phyloP scores from a whole-genome alignment of 2,113 vertebrate genomes.

The Amphilophus citrinellus region DNA sequence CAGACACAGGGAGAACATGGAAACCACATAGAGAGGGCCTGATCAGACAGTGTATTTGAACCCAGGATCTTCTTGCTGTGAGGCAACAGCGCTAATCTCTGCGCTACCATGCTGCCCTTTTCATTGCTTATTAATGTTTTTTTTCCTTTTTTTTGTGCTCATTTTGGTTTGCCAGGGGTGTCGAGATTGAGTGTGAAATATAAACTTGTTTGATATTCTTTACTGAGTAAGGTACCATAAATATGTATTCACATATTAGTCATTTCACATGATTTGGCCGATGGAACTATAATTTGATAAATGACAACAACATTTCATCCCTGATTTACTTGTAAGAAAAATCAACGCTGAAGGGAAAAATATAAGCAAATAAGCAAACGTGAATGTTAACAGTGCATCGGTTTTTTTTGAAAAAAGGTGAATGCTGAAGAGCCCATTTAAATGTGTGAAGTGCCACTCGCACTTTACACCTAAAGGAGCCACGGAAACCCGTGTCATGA shows the following conservation, averaged over 20 bases:
- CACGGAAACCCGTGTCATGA: no score
- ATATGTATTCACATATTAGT: not conserved
- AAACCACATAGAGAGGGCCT: no score
- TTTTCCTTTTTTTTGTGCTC: not conserved
- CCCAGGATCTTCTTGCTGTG: no score
- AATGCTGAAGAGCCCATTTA: no score
- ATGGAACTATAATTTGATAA: not conserved
- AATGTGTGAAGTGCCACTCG: no score
- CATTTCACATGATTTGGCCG: not conserved
- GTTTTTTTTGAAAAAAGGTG: no score
- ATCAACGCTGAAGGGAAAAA: not conserved
- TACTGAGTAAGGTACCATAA: not conserved
- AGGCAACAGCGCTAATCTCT: no score
- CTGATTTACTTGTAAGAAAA: conserved; percentile 8
- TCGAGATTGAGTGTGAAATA: not conserved
- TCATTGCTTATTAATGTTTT: not conserved
- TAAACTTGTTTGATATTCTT: not conserved
- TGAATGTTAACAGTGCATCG: not conserved
- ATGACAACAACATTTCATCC: not conserved
- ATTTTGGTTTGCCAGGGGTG: not conserved
- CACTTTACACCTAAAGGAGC: no score
- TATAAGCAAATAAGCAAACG: not conserved
- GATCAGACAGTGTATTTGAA: no score
- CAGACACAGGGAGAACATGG: no score
- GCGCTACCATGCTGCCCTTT: no score